phyloP scores from a whole-genome alignment of 1,140 invertebrate species.

The Dufourea novaeangliae region DNA sequence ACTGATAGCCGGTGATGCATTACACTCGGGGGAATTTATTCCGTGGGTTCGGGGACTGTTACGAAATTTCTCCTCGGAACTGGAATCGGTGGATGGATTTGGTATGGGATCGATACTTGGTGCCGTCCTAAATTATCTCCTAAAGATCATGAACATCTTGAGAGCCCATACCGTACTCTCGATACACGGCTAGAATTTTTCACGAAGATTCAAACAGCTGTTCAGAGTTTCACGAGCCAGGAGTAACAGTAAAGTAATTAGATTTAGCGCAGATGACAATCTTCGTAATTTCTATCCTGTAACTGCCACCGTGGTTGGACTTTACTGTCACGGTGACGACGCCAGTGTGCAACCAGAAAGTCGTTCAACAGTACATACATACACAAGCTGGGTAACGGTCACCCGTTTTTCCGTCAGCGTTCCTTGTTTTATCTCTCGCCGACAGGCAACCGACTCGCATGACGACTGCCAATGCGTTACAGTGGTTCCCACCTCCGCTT shows the following conservation, averaged over 20 bases:
- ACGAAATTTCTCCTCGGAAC: not conserved
- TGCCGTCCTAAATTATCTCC: no score
- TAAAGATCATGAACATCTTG: no score
- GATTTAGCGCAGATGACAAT: not conserved
- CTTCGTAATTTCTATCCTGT: not conserved
- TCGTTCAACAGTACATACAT: slow-evolving; percentile 2
- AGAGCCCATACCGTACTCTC: no score
- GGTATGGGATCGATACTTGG: not conserved
- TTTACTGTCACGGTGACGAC: slow-evolving; percentile 26
- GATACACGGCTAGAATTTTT: no score
- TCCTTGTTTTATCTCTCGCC: slow-evolving; percentile 26
- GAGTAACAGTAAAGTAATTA: not conserved
- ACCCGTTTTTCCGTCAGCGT: slow-evolving; percentile 53
- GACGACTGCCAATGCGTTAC: slow-evolving; percentile 31
- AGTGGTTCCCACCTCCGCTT: slow-evolving; percentile 45
- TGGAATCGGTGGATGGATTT: not conserved
- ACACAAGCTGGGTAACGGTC: slow-evolving; percentile 62
- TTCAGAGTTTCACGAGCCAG: not conserved
- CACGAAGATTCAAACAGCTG: no score
- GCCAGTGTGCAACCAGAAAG: slow-evolving; percentile 33
- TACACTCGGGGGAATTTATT: slow-evolving; percentile 2
- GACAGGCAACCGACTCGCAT: slow-evolving; percentile 15
- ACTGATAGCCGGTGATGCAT: slow-evolving; percentile 4
- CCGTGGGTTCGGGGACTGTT: not conserved
- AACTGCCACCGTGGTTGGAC: not conserved